These are phyloP conservation scores for Anguilla marmorata DNA, from an alignment of 2,797 vertebrate species.

Conservation along the genomic window DNA sequence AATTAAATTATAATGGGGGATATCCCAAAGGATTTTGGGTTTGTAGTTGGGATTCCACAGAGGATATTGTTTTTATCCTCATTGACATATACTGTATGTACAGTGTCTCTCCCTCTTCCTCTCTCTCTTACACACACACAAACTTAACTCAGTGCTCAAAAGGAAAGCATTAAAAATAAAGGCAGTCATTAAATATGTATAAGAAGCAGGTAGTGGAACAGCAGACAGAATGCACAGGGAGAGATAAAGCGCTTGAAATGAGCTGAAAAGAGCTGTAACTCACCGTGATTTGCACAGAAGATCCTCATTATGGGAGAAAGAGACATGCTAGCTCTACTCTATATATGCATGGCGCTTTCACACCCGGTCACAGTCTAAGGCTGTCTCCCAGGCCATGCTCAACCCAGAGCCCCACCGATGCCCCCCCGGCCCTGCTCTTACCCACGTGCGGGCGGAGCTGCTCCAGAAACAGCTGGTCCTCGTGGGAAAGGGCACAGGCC, in stretches of 20 bases:
- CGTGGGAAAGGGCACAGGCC: constrained; percentile 76
- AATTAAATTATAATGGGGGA: too few species aligned
- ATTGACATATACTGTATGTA: too few species aligned
- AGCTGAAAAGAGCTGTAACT: not conserved
- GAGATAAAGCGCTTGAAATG: not conserved
- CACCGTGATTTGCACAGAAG: not conserved
- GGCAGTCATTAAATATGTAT: not conserved
- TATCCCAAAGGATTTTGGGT: too few species aligned
- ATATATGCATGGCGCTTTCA: not conserved
- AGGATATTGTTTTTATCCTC: too few species aligned
- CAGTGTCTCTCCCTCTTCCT: too few species aligned
- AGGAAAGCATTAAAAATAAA: not conserved
- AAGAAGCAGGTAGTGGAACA: not conserved
- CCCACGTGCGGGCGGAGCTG: constrained; percentile 81
- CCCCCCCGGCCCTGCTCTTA: constrained; percentile 55
- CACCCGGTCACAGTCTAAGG: not conserved
- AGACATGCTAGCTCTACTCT: not conserved
- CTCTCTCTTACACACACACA: too few species aligned
- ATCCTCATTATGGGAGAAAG: too few species aligned
- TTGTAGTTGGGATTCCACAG: too few species aligned
- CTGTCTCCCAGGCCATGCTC: not conserved
- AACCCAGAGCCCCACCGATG: not conserved
- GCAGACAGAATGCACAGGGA: not conserved
- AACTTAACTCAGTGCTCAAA: too few species aligned
- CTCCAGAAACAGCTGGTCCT: constrained; percentile 85